These are phyloP conservation scores for Meloidogyne hapla DNA, from an alignment of 1,140 invertebrate species.

Conservation along the genomic window DNA sequence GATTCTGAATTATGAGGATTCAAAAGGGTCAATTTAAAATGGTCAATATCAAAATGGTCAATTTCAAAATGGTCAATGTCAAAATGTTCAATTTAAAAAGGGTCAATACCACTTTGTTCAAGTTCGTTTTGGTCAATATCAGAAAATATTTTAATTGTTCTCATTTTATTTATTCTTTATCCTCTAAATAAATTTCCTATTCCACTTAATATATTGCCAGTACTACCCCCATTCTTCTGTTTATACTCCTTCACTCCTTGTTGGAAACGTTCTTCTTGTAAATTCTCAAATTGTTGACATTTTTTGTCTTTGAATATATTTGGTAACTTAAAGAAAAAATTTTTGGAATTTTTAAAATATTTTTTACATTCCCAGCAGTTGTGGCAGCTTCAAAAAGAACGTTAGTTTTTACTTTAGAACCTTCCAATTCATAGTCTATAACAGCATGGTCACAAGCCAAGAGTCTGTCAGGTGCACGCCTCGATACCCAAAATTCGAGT, in stretches of 20 bases:
- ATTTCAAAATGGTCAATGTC: too few species aligned
- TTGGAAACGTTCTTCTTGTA: slow-evolving; percentile 63
- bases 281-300: slow-evolving; percentile 58
- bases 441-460: slow-evolving; percentile 62
- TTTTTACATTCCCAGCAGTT: slow-evolving; percentile 43
- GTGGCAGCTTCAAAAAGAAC: slow-evolving; percentile 63
- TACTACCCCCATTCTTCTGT: slow-evolving; percentile 42
- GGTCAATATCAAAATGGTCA: too few species aligned
- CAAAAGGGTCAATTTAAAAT: too few species aligned
- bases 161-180: too few species aligned
- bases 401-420: slow-evolving; percentile 63
- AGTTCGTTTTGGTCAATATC: too few species aligned
- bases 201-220: too few species aligned
- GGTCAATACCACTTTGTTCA: too few species aligned
- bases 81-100: too few species aligned
- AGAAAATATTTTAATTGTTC: too few species aligned
- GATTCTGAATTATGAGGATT: too few species aligned
- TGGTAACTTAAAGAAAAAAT: slow-evolving; percentile 45
- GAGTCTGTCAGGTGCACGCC: slow-evolving; percentile 58
- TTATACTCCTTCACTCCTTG: slow-evolving; percentile 60
- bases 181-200: too few species aligned
- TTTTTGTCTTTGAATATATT: slow-evolving; percentile 64
- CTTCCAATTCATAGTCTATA: slow-evolving; percentile 63
- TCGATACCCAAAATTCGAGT: slow-evolving; percentile 63
- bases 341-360: slow-evolving; percentile 11